Evolutionary conservation across 2,888 invertebrate species (phyloP).

Genomic region (Erebia aethiops): DNA sequence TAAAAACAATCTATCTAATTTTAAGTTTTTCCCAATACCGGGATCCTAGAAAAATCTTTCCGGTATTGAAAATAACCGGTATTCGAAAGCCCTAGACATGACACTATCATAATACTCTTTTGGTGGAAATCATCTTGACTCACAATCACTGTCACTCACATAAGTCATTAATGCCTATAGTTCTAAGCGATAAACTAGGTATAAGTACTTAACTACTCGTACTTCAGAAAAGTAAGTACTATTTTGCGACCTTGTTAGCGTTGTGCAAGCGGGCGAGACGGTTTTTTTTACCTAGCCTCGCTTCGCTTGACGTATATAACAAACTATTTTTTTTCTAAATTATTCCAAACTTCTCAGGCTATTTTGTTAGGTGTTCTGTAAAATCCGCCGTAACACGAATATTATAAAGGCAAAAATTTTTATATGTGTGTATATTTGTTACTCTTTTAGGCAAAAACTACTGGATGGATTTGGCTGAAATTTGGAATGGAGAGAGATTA

Average conservation of each 20-base stretch:
- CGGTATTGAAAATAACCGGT: too few relatives aligned
- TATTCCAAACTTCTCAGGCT: background rate
- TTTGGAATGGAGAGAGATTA: too few relatives aligned
- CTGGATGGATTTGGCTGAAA: too few relatives aligned
- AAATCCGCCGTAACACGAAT: background rate
- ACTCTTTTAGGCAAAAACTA: too few relatives aligned
- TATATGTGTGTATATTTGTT: too few relatives aligned
- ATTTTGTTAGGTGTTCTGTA: background rate
- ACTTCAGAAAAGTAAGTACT: background rate
- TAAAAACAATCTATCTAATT: too few relatives aligned
- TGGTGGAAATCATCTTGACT: too few relatives aligned
- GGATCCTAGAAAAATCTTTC: too few relatives aligned
- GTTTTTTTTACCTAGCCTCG: background rate
- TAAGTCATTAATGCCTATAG: background rate
- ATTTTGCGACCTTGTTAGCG: conserved; percentile 2
- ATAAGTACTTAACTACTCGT: background rate
- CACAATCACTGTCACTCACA: background rate
- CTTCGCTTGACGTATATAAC: background rate
- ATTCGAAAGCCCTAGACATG: too few relatives aligned
- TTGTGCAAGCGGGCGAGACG: conserved; percentile 12
- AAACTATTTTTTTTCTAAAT: background rate
- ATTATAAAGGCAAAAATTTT: too few relatives aligned
- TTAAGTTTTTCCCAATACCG: too few relatives aligned
- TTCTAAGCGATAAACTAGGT: background rate
- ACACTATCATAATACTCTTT: too few relatives aligned